These are phyloP conservation scores for Eretmodus cyanostictus DNA, from an alignment of 2,113 vertebrate species.

Conservation along the genomic window DNA sequence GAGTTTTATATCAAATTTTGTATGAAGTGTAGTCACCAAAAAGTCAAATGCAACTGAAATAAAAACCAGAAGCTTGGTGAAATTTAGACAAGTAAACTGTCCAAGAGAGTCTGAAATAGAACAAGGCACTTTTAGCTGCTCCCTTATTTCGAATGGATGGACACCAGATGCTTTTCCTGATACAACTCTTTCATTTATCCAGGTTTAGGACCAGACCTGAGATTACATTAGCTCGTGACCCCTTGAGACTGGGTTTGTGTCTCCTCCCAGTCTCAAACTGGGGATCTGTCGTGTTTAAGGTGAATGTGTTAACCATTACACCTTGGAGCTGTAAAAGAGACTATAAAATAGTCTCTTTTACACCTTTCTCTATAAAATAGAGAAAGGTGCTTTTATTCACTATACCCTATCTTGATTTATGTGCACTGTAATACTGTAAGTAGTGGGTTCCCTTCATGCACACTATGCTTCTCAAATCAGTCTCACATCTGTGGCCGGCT, in stretches of 20 bases:
- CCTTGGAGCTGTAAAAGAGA: neutral
- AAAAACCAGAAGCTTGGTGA: neutral
- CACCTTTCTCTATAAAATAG: neutral
- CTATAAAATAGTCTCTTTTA: neutral
- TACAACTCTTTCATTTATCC: neutral
- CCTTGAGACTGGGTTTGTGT: neutral
- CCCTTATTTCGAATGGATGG: neutral
- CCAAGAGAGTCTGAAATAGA: neutral
- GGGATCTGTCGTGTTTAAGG: neutral
- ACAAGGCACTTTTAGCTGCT: neutral
- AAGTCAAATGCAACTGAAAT: neutral
- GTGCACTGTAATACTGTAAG: neutral
- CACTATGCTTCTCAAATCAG: slow-evolving; percentile 39
- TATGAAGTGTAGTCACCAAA: neutral
- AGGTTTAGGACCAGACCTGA: neutral
- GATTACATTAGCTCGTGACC: neutral
- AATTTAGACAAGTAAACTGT: neutral
- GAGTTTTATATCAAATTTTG: neutral
- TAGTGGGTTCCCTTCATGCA: slow-evolving; percentile 3
- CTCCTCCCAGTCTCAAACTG: neutral
- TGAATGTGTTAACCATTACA: neutral
- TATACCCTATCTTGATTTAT: neutral
- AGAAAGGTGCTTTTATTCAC: neutral
- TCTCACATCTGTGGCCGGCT: slow-evolving; percentile 28
- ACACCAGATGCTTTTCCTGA: neutral